These are phyloP conservation scores for Lycaon pictus DNA, from an alignment of 2,113 vertebrate genomes.

Conservation along the genomic window DNA sequence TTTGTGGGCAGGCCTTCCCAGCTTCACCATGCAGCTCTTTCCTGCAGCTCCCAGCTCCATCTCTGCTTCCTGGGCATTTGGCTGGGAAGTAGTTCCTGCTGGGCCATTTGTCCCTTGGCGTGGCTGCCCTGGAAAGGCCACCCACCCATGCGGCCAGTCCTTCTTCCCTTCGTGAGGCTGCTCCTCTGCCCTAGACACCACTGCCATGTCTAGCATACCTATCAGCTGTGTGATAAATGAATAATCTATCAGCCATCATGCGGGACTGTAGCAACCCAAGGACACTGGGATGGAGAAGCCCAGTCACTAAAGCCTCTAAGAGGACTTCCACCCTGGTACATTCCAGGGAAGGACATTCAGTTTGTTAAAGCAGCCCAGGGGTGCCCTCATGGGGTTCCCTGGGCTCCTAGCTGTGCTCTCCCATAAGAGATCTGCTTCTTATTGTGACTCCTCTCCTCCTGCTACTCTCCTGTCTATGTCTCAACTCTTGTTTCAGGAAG, in stretches of 20 bases:
- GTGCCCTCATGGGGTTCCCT: not conserved
- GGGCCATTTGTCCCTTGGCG: not conserved
- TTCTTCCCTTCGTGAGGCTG: not conserved
- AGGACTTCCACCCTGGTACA: not conserved
- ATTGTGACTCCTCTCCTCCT: not conserved
- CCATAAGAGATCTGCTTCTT: not conserved
- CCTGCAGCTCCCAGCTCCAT: not conserved
- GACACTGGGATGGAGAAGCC: not conserved
- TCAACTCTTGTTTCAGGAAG: not conserved
- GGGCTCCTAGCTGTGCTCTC: not conserved
- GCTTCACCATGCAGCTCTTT: not conserved
- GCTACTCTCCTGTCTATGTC: not conserved
- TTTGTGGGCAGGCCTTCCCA: not conserved
- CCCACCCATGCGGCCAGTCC: not conserved
- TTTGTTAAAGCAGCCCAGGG: fast-evolving
- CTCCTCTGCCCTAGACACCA: not conserved
- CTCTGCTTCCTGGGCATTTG: not conserved
- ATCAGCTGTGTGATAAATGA: not conserved
- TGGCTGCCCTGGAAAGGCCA: not conserved
- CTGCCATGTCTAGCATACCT: fast-evolving
- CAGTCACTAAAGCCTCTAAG: not conserved
- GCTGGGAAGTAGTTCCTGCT: not conserved
- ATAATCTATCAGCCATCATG: fast-evolving
- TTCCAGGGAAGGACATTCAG: not conserved
- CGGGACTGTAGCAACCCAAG: not conserved